A percentile compares a stretch with the other conserved stretches of the same genome.
Evolutionary conservation across 2,113 vertebrate species (phyloP).

Genomic region (Anolis sagrei): DNA sequence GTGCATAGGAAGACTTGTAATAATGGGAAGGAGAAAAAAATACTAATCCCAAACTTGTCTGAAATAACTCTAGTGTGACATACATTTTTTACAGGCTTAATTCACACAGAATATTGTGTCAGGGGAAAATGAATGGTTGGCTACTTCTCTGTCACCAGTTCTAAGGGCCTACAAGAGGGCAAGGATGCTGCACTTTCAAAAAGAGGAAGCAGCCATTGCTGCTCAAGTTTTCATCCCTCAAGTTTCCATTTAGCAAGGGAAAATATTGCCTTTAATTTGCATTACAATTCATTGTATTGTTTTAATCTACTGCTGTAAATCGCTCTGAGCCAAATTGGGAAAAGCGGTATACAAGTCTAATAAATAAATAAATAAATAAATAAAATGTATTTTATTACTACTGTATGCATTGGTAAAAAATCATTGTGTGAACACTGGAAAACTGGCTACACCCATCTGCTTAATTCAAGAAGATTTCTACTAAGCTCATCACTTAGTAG

Average conservation of each 20-base stretch:
- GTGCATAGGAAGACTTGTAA: not conserved
- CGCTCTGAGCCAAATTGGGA: no score
- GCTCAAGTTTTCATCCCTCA: not conserved
- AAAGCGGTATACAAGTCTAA: no score
- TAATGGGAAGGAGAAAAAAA: not conserved
- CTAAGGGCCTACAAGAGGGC: not conserved
- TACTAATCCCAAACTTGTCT: not conserved
- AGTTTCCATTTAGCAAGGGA: not conserved
- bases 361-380: no score
- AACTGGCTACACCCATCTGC: not conserved
- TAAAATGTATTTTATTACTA: not conserved
- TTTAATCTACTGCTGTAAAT: no score
- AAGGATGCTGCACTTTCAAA: no score
- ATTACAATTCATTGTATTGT: not conserved
- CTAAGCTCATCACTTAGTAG: not conserved
- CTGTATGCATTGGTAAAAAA: not conserved
- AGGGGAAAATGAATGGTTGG: not conserved
- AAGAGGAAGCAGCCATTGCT: no score
- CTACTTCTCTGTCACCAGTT: not conserved
- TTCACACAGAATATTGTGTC: not conserved
- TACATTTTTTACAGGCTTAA: not conserved
- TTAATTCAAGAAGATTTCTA: not conserved
- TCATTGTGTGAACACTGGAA: not conserved
- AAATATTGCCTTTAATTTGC: not conserved
- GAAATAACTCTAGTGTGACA: not conserved